Evolutionary conservation across 2,797 vertebrate species (phyloP), one percentile per base, ranked within the genome.

Genomic region (Pangasius larnaudii): DNA sequence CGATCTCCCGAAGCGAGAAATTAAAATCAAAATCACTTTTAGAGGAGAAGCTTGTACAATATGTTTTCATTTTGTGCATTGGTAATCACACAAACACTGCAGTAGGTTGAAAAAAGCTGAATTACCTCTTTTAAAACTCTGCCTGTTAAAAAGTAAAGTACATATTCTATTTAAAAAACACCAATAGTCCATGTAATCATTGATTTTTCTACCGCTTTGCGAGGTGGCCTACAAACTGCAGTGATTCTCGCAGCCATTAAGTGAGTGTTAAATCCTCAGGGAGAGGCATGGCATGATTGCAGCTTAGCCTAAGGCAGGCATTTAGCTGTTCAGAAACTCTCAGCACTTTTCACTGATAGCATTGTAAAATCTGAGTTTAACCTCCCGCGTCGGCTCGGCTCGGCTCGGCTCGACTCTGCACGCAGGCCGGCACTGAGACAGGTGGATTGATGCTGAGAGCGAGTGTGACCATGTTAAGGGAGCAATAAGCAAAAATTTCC

Each of bases 281-380:
- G 88, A 67, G 85, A 58, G 82, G 69, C 63, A 82, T 39, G 81
- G 81, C 82, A 78, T 63, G 85, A 89, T 89, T 87, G 83, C 77
- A 89, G 81, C 81, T 89, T 86, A 80, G 88, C 85, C 88, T 87
- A 59, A 87, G 85, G 88, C 63, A 58, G 53, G 63, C 74, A 72
- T 89, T 89, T 87, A 89, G 85, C 74, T 53, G 80, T 87, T 79
- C 82, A 72, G 81, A 87, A 84, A 78, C 85, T 87, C 88, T 90
- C 89, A 90, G 89, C 89, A 90, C 67, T 87, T 90, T 90, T 90
- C 85, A 84, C 78, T 89, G 86, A 89, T 87, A 80, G 85, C 85
- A 87, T 87, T 87, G 88, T 89, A 87, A 87, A 87, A 89, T 87
- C 81, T n/a, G 61, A 87, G 36, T 87, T 90, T 90, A 89, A 88